Base-by-base conservation (phyloP, 2,888 invertebrate genomes). In the Biston stratarius region DNA sequence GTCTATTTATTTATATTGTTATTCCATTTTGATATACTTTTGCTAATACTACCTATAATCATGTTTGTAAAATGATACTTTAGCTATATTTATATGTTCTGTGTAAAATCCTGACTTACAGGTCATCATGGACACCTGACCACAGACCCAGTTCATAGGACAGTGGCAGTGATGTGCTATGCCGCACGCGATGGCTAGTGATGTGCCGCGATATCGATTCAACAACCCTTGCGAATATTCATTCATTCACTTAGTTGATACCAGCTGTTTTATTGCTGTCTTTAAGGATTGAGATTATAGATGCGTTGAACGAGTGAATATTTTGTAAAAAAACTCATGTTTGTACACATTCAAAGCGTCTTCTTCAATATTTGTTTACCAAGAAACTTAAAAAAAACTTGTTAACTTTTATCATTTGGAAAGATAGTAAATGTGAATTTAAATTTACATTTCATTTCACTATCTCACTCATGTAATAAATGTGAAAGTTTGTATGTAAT, bases 101-200 rank as follows among this genome's bases (percentile, higher is more conserved):
- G 6, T 49, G 0, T 34, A 6, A 33, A 49, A 7, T 49, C 12
- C 34, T 7, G 10, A 48, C 10, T 24, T 24, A 48, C n/a, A 6
- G 3, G 9, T 24, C 48, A 36, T 11, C 36, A 51, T 89, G 83
- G 88, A 71, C 67, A 77, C 80, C 59, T 51, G 65, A 77, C 42
- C 14, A 15, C 36, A 68, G 56, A 77, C 75, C 76, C 76, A 77
- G 83, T 87, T 85, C 86, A 87, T 71, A 88, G 85, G 88, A 87
- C 84, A 90, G 78, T 74, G 77, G 80, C 67, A 67, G 67, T 80
- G 85, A 90, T 89, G 89, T 83, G 81, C 83, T 72, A 64, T 68
- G 60, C 69, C 69, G 79, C 91, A 92, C 93, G 92, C 92, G 90
- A 92, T 85, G 77, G 78, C 84, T 92, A 38, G 93, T 85, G 75